phyloP scores from a whole-genome alignment of 2,113 vertebrate genomes.

The Pygoscelis antarcticus region DNA sequence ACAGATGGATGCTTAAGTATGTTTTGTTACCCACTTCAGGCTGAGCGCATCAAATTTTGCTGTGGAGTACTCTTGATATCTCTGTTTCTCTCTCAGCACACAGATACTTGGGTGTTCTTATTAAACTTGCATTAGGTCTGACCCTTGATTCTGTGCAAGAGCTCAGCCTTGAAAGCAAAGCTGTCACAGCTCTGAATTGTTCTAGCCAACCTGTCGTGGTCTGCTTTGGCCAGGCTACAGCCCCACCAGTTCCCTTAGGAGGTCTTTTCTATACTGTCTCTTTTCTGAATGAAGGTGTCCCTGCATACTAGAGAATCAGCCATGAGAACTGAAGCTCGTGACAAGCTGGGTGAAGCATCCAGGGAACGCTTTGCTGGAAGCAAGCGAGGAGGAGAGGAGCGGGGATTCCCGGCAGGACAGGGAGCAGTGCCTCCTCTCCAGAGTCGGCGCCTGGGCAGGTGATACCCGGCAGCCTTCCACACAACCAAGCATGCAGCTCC shows the following conservation, averaged over 20 bases:
- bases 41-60: not conserved
- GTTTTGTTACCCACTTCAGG: not conserved
- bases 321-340: not conserved
- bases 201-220: not conserved
- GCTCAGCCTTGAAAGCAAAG: not conserved
- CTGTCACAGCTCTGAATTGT: not conserved
- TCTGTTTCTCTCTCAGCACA: not conserved
- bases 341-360: not conserved
- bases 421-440: not conserved
- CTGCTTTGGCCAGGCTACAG: not conserved
- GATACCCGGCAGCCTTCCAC: not conserved
- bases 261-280: not conserved
- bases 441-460: accelerated
- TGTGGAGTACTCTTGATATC: no score
- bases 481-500: not conserved
- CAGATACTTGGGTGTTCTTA: not conserved
- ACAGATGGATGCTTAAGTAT: accelerated
- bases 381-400: not conserved
- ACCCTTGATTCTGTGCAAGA: not conserved
- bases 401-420: not conserved
- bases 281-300: not conserved
- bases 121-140: not conserved
- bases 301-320: not conserved
- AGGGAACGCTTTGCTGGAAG: not conserved
- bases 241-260: not conserved